Evolutionary conservation across 2,113 vertebrate genomes (phyloP).

Genomic region (Nettapus auritus): DNA sequence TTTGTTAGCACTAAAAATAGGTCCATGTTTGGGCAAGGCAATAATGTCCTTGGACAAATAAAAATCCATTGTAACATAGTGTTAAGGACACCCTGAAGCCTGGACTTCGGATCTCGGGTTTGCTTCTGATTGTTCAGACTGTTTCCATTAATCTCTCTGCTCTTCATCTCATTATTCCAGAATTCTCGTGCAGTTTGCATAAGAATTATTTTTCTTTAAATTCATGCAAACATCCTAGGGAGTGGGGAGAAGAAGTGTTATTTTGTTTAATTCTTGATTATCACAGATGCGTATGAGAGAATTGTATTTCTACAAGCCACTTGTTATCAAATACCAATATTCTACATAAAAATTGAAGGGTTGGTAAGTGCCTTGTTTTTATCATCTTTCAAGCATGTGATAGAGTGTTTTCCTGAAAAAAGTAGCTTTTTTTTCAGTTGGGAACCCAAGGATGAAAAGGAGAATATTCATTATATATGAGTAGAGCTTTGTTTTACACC

Average conservation of each 20-base stretch:
- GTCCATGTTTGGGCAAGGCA: background rate
- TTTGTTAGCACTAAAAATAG: background rate
- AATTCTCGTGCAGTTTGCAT: background rate
- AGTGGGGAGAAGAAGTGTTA: background rate
- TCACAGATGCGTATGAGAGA: background rate
- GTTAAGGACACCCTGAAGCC: background rate
- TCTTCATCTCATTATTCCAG: background rate
- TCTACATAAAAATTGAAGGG: background rate
- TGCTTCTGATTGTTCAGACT: background rate
- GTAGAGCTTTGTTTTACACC: background rate
- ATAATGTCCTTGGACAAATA: background rate
- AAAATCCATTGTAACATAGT: background rate
- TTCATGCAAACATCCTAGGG: background rate
- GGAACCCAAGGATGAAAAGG: background rate
- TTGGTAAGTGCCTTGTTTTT: background rate
- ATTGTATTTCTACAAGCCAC: background rate
- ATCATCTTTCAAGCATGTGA: background rate
- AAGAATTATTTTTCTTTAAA: background rate
- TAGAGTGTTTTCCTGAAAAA: background rate
- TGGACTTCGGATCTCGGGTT: background rate
- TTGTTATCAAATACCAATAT: background rate
- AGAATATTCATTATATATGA: background rate
- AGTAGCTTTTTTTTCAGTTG: background rate
- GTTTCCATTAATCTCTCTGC: background rate
- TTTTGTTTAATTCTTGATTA: background rate